Evolutionary conservation across 1,140 invertebrate species (phyloP), one percentile per base, ranked within the genome.

Genomic region (Amyelois transitella): DNA sequence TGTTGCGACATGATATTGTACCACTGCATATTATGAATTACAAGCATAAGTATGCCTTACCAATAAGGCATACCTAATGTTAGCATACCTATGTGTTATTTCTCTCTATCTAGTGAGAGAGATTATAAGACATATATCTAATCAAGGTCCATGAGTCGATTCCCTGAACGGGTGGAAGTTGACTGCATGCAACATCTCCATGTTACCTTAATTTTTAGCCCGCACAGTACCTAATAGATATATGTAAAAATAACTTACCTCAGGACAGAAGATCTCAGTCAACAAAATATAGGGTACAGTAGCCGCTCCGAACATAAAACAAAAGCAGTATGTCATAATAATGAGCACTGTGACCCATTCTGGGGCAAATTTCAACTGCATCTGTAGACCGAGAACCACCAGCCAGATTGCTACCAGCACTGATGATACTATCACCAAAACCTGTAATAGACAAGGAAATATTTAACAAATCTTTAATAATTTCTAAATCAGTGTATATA

Each of bases 291-390:
- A 89, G 0, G 87, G 87, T 0, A 88, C 66, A 4, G 60, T 69
- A 0, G 78, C 87, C n/a, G 81, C 78, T 0, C 87, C 87, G 4
- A 67, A 56, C 64, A 76, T 81, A 55, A 87, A 87, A 4, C 64
- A 62, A 57, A 79, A 87, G 53, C 83, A 81, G 61, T 74, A 89
- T 0, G 75, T 6, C 22, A 86, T 50, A 6, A 88, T 72, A 5
- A 85, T 18, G 0, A 76, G 47, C 5, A 84, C 83, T 0, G 72
- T 75, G 17, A 88, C 55, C 75, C 72, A 81, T 1, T 76, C 51
- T 5, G 79, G 77, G 0, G 57, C 65, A 0, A 64, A 18, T 1
- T 60, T 66, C 0, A 61, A 76, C 28, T 88, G 83, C 49, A 86
- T 47, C 7, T 76, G 50, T 21, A 74, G 57, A 0, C 77, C 87